Conservation (phyloP, 1,140 invertebrate genomes). For the Teleopsis dalmanni region DNA sequence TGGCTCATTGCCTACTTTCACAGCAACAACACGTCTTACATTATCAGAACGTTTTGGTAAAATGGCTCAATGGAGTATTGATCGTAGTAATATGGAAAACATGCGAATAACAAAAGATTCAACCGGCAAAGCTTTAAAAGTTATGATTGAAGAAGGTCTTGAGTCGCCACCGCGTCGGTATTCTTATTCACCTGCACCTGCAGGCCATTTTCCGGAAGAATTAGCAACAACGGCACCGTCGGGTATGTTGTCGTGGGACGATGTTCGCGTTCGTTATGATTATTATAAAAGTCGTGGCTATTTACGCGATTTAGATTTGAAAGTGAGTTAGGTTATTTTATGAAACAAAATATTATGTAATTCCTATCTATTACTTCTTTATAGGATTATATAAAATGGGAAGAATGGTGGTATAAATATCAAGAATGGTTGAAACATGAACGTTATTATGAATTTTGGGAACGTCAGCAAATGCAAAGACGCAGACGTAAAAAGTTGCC, state of each 20-base stretch:
- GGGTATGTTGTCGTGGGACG: slow-evolving; percentile 72
- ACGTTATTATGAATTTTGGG: slow-evolving; percentile 71
- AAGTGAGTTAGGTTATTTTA: slow-evolving; percentile 17
- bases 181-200: slow-evolving; percentile 60
- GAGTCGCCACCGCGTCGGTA: slow-evolving; percentile 45
- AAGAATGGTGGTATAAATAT: slow-evolving; percentile 91
- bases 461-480: slow-evolving; percentile 47
- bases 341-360: neutral
- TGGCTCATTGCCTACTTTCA: slow-evolving; percentile 36
- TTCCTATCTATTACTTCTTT: neutral
- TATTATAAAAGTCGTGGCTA: slow-evolving; percentile 77
- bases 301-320: slow-evolving; percentile 53
- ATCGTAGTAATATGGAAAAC: slow-evolving; percentile 66
- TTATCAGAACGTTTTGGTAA: slow-evolving; percentile 78
- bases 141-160: slow-evolving; percentile 59
- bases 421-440: slow-evolving; percentile 83
- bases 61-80: slow-evolving; percentile 80
- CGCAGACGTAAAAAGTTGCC: slow-evolving; percentile 45
- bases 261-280: slow-evolving; percentile 73
- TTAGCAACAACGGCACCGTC: slow-evolving; percentile 60
- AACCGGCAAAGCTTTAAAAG: slow-evolving; percentile 59
- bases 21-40: slow-evolving; percentile 51
- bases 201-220: slow-evolving; percentile 69
- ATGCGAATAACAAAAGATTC: slow-evolving; percentile 73
- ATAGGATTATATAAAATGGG: slow-evolving; percentile 82